These are phyloP conservation scores for Melitaea athalia DNA, from an alignment of 2,888 invertebrate genomes.

Conservation along the genomic window DNA sequence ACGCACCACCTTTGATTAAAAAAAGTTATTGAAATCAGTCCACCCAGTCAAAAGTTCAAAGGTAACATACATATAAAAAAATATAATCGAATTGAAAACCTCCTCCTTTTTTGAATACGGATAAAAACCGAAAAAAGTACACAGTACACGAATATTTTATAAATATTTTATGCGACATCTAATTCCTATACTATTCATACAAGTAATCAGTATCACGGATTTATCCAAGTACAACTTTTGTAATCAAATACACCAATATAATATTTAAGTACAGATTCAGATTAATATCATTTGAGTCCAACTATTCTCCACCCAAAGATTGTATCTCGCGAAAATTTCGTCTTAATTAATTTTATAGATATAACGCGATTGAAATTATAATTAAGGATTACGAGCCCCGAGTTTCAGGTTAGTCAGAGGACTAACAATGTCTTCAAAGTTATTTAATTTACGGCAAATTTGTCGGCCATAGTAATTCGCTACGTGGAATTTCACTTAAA, in stretches of 20 bases:
- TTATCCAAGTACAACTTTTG: constrained; percentile 12
- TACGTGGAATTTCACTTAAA: constrained; percentile 37
- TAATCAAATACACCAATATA: constrained; percentile 18
- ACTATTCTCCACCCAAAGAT: constrained; percentile 31
- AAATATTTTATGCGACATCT: background rate
- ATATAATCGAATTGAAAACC: background rate
- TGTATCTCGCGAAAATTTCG: constrained; percentile 40
- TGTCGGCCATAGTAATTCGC: constrained; percentile 42
- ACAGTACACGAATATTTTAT: background rate
- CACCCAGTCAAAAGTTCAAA: no score
- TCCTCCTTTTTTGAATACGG: no score
- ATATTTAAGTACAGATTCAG: constrained; percentile 27
- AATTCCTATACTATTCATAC: no score
- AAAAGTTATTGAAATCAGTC: no score
- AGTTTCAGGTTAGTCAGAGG: constrained; percentile 48
- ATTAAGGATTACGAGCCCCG: constrained; percentile 50
- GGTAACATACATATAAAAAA: background rate
- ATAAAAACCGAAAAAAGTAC: no score
- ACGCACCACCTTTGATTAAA: no score
- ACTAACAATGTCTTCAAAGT: constrained; percentile 58
- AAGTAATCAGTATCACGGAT: background rate
- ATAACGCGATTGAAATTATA: constrained; percentile 57
- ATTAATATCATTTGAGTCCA: constrained; percentile 21
- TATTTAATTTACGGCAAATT: constrained; percentile 60
- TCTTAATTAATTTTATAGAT: constrained; percentile 41